A percentile compares a stretch with the other conserved stretches of the same genome.
Conservation (phyloP, 2,797 vertebrate genomes). For the Saxicola maurus region DNA sequence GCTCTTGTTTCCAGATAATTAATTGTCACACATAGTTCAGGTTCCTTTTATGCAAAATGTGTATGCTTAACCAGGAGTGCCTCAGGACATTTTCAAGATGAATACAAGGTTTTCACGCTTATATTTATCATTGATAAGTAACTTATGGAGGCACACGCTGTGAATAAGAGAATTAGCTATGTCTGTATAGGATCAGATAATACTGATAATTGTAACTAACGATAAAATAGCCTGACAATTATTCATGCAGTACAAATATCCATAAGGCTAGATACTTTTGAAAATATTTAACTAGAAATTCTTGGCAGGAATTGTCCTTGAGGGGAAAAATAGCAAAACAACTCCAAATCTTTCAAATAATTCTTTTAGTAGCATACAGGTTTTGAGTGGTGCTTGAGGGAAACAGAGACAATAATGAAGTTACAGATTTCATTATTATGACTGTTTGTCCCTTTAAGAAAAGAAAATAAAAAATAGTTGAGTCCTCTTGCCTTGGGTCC, state of each 20-base stretch:
- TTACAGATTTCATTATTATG: not conserved
- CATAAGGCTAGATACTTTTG: not conserved
- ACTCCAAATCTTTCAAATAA: not conserved
- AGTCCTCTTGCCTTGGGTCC: not conserved
- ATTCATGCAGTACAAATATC: not conserved
- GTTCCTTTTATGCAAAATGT: not conserved
- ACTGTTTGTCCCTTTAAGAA: not conserved
- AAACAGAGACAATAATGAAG: not conserved
- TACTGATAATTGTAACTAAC: not conserved
- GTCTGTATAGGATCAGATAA: not conserved
- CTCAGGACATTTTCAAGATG: not conserved
- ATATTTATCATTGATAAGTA: not conserved
- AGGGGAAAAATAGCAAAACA: not conserved
- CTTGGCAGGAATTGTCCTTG: not conserved
- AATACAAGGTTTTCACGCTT: not conserved
- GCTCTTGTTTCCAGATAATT: constrained; percentile 19
- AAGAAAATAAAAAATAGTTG: not conserved
- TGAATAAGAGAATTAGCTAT: not conserved
- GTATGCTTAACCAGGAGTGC: not conserved
- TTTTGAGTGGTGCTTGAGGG: not conserved
- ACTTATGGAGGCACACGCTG: fast-evolving
- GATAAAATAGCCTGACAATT: not conserved
- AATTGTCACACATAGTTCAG: not conserved
- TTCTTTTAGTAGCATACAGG: not conserved
- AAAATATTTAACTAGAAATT: not conserved